phyloP scores from a whole-genome alignment of 2,113 vertebrate species.

The Cacatua alba region DNA sequence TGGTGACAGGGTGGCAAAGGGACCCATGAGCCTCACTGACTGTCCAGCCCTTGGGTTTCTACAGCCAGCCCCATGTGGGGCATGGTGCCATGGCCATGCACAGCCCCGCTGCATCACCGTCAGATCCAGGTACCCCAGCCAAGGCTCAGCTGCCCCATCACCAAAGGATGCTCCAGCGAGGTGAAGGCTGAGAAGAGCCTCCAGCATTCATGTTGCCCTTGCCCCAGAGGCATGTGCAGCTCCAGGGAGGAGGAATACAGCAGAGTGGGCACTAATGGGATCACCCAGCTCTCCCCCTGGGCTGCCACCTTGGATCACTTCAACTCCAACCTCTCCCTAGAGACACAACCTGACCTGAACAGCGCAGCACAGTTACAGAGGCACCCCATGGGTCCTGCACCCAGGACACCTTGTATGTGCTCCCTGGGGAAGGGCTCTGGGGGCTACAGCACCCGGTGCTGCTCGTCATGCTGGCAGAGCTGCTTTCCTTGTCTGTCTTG shows the following conservation, averaged over 20 bases:
- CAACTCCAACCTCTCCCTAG: rapidly evolving
- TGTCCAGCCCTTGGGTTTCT: background rate
- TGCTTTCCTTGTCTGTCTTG: background rate
- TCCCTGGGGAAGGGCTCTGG: background rate
- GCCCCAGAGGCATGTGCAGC: background rate
- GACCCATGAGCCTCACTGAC: rapidly evolving
- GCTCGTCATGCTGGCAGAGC: background rate
- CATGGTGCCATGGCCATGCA: background rate
- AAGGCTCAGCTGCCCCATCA: background rate
- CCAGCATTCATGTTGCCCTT: rapidly evolving
- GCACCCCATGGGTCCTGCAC: background rate
- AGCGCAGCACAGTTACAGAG: background rate
- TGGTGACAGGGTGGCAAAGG: rapidly evolving
- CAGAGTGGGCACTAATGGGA: rapidly evolving
- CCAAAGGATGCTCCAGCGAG: rapidly evolving
- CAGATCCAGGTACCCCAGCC: background rate
- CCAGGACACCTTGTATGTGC: background rate
- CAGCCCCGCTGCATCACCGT: background rate
- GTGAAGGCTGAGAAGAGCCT: background rate
- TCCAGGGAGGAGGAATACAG: rapidly evolving
- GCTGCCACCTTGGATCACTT: background rate
- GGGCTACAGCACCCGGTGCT: rapidly evolving
- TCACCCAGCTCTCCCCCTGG: background rate
- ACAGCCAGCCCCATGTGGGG: background rate
- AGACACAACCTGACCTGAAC: background rate